A percentile compares a stretch with the other conserved stretches of the same genome.
phyloP scores from a whole-genome alignment of 2,113 vertebrate genomes.

The Odobenus rosmarus region DNA sequence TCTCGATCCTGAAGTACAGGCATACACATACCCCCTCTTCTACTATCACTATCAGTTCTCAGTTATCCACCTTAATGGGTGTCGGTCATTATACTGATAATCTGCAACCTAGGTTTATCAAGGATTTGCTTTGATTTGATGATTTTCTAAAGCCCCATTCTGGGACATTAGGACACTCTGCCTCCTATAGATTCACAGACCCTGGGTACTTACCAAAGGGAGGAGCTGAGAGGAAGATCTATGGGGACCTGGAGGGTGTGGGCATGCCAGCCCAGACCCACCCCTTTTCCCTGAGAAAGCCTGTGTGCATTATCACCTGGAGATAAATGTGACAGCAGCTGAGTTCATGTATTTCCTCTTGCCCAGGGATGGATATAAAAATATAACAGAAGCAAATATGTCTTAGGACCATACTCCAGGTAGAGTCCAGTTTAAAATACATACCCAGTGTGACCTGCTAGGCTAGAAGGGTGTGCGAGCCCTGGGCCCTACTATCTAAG shows the following conservation, averaged over 20 bases:
- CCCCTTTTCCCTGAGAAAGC: background rate
- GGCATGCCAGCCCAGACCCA: background rate
- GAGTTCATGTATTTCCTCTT: background rate
- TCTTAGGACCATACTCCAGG: background rate
- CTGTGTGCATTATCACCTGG: background rate
- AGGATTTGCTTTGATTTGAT: background rate
- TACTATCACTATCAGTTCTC: background rate
- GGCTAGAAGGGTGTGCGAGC: background rate
- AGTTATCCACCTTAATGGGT: background rate
- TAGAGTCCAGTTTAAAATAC: background rate
- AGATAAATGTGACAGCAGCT: background rate
- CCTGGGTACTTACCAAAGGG: background rate
- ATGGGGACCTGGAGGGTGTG: background rate
- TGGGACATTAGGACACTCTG: background rate
- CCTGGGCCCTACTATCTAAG: background rate
- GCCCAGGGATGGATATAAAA: background rate
- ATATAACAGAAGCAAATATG: background rate
- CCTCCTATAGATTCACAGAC: background rate
- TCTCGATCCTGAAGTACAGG: background rate
- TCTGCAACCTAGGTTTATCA: background rate
- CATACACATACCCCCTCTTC: background rate
- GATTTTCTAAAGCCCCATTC: background rate
- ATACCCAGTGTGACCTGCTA: background rate
- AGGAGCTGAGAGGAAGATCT: background rate
- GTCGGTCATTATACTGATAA: background rate